Percentiles rank a stretch among this genome's conserved stretches.
phyloP scores from a whole-genome alignment of 2,113 vertebrate species.

The Menura novaehollandiae region DNA sequence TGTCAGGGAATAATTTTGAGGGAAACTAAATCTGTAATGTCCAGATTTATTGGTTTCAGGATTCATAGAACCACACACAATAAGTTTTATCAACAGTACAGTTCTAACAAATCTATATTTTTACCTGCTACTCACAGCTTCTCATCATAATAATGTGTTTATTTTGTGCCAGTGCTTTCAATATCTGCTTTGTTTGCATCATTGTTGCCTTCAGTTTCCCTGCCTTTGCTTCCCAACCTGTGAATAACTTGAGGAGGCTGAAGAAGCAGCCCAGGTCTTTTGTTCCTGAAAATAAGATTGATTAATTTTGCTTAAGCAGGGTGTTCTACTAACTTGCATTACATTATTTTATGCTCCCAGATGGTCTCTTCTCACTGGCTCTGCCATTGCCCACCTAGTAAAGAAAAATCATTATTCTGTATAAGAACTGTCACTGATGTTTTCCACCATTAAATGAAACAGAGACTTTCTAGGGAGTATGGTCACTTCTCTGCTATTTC shows the following conservation, averaged over 20 bases:
- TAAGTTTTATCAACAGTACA: neutral
- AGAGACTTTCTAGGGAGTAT: neutral
- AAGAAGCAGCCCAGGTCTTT: slow-evolving; percentile 6
- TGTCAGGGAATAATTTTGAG: neutral
- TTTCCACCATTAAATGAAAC: neutral
- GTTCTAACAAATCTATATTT: neutral
- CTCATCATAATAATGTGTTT: neutral
- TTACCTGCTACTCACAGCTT: neutral
- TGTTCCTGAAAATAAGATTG: slow-evolving; percentile 11
- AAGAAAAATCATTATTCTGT: neutral
- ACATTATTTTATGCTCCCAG: neutral
- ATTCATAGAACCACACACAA: neutral
- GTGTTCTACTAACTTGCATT: neutral
- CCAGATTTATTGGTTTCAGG: neutral
- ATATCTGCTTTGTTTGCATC: neutral
- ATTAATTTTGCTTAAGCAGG: neutral
- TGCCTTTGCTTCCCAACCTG: neutral
- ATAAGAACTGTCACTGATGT: neutral
- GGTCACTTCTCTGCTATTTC: neutral
- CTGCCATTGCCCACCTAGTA: neutral
- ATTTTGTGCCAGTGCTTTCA: neutral
- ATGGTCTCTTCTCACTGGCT: neutral
- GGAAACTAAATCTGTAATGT: neutral
- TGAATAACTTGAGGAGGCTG: slow-evolving; percentile 29
- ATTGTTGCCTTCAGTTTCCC: neutral